Conservation (phyloP, 2,113 vertebrate species). For the Shinisaurus crocodilurus region DNA sequence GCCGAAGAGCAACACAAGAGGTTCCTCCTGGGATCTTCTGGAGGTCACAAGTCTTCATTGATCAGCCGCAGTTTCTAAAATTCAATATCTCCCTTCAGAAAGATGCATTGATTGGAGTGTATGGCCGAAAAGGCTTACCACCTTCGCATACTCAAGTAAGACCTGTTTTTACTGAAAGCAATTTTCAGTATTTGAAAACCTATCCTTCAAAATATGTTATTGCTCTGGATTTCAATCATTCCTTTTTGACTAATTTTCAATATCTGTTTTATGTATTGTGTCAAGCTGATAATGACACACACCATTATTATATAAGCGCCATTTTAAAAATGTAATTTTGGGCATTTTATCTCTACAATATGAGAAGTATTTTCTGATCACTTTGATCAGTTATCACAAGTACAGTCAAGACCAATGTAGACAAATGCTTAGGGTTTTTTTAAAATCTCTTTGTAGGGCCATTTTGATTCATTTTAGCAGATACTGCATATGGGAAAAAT, state of each 20-base stretch:
- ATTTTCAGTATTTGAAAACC: neutral
- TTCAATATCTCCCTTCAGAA: constrained; percentile 99
- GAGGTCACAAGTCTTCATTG: constrained; percentile 93
- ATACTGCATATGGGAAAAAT: neutral
- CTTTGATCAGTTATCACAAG: constrained; percentile 15
- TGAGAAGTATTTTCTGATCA: constrained; percentile 26
- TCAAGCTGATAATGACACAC: neutral
- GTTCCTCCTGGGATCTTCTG: constrained; percentile 96
- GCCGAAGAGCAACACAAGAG: constrained; percentile 87
- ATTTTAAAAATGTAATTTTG: constrained; percentile 11
- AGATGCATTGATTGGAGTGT: constrained; percentile 96
- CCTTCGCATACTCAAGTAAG: constrained; percentile 97
- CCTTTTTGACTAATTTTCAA: constrained; percentile 32
- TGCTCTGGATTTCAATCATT: constrained; percentile 20
- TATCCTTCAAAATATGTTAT: constrained; percentile 35
- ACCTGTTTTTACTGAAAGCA: constrained; percentile 17
- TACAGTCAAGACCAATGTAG: neutral
- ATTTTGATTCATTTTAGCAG: neutral
- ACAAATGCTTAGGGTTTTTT: constrained; percentile 2
- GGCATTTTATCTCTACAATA: neutral
- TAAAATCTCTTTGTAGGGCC: neutral
- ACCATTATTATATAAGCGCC: neutral
- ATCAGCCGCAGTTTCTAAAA: constrained; percentile 94
- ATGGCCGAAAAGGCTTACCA: constrained; percentile 94
- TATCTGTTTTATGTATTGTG: constrained; percentile 20